A percentile compares a stretch with the other conserved stretches of the same genome.
Conservation (phyloP, 1,140 invertebrate species). For the Lucilia cuprina region DNA sequence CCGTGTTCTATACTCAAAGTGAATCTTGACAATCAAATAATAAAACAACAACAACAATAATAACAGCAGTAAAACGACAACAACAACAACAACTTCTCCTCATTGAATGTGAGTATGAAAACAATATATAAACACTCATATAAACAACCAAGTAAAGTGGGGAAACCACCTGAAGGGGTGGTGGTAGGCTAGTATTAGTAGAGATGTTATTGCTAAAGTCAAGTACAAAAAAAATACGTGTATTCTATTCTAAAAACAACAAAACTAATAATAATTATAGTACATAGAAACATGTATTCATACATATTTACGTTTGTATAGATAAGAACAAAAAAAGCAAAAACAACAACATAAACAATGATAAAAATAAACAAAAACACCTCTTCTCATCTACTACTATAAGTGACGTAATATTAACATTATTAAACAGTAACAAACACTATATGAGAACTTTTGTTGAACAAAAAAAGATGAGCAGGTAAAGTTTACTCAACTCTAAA, state of each 20-base stretch:
- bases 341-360: too few species aligned
- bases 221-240: not conserved
- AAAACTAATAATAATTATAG: not conserved
- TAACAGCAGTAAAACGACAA: not conserved
- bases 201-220: not conserved
- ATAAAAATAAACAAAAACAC: too few species aligned
- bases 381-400: not conserved
- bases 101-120: not conserved
- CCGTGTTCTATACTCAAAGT: constrained; percentile 5
- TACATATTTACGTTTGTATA: not conserved
- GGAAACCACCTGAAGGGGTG: not conserved
- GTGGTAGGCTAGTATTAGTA: not conserved
- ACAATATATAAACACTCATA: not conserved
- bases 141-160: not conserved
- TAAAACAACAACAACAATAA: not conserved
- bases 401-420: not conserved
- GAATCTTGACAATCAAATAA: constrained; percentile 10
- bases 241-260: not conserved
- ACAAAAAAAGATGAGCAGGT: not conserved
- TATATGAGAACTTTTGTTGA: not conserved
- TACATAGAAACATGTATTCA: not conserved
- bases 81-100: constrained; percentile 17
- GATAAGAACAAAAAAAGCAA: too few species aligned
- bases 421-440: not conserved
- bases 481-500: not conserved